phyloP scores from a whole-genome alignment of 2,888 invertebrate genomes.

The Epistrophe eligans region DNA sequence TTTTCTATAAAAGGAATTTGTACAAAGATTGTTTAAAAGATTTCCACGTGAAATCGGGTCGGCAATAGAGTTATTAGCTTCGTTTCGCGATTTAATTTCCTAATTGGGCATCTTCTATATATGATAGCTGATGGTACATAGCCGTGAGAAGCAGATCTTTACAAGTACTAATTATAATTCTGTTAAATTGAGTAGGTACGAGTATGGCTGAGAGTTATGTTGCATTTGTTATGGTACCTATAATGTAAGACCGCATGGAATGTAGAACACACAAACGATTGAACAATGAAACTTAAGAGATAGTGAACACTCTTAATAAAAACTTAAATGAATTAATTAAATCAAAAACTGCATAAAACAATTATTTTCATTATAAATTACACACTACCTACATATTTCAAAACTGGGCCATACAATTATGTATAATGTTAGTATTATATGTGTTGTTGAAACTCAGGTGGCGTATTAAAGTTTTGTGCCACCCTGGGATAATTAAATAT shows the following conservation, averaged over 20 bases:
- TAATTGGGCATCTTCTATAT: constrained; percentile 54
- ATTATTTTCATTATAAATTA: constrained; percentile 15
- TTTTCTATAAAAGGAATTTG: constrained; percentile 51
- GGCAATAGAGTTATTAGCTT: constrained; percentile 71
- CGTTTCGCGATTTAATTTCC: constrained; percentile 65
- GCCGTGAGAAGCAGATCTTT: constrained; percentile 69
- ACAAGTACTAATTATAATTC: constrained; percentile 63
- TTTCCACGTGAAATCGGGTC: constrained; percentile 66
- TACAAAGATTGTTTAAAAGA: constrained; percentile 49
- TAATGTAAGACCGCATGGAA: constrained; percentile 1
- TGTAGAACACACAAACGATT: neutral
- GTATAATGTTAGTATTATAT: too few species aligned
- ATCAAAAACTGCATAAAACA: constrained; percentile 2
- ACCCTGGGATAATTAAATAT: too few species aligned
- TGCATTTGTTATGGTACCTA: neutral
- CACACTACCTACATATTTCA: neutral
- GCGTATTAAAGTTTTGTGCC: too few species aligned
- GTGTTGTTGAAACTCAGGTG: too few species aligned
- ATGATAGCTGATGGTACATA: neutral
- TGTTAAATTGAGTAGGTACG: constrained; percentile 46
- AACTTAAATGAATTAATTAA: constrained; percentile 21
- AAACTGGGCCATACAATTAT: neutral
- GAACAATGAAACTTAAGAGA: constrained; percentile 25
- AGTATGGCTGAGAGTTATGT: neutral
- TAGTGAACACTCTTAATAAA: neutral